Base-by-base conservation (phyloP, 1,140 invertebrate species). In the Cylas formicarius region DNA sequence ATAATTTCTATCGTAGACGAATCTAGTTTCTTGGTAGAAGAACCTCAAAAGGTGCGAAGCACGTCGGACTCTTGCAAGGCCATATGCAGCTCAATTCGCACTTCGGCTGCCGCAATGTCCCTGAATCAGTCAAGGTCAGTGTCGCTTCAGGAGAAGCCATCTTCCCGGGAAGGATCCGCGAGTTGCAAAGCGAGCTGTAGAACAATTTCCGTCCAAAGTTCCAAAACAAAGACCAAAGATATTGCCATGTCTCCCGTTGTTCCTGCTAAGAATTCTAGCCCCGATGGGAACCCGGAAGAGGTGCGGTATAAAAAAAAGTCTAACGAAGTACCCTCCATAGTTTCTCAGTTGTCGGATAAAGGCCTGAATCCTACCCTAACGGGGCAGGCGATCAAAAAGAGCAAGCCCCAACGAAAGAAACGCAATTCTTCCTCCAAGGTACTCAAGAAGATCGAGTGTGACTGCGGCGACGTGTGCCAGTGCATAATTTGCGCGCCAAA, bases 261-360 rank as follows among this genome's bases (percentile, higher is more conserved):
- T n/a, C n/a, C n/a, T n/a, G n/a, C n/a, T n/a, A n/a, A n/a, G n/a
- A n/a, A 32, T 20, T 18, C 16, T 11, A 31, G 32, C 16, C 8
- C 11, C 3, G 32, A 24, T 32, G 33, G 20, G 27, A 36, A 38
- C 23, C 11, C 6, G 17, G 9, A 47, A 40, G 5, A 16, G 24
- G 33, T 8, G n/a, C 22, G 18, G 14, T 5, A 11, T 5, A 43
- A 32, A 10, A 33, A 34, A 18, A 11, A 8, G 1, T 36, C 42
- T 6, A 36, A 26, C 17, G 44, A 52, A 43, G 44, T 47, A 11
- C 44, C 44, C 4, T 35, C 44, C 4, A 36, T 39, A 7, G 50
- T 52, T 14, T 52, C 38, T 1, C 21, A 52, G 24, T 24, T 52
- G n/a, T 52, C 50, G 5, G 37, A 43, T 18, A 42, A 41, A 23